Conservation (phyloP, 92 coral and sea anemone species). For the Paragorgia papillata region DNA sequence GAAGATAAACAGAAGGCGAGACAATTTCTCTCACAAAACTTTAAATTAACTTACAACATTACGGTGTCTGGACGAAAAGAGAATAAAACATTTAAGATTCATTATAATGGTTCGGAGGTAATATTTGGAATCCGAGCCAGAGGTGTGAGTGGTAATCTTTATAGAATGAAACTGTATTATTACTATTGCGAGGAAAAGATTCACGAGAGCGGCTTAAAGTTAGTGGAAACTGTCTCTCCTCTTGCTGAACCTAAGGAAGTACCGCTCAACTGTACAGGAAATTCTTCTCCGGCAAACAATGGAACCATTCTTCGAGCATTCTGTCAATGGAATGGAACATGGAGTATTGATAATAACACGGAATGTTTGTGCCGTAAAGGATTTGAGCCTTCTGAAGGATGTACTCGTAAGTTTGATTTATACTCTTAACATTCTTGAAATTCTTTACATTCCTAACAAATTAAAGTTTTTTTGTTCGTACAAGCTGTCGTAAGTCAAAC, state of each 20-base stretch:
- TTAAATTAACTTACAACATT: no score
- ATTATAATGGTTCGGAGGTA: not conserved
- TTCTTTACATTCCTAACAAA: no score
- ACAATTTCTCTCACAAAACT: no score
- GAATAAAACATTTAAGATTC: not conserved
- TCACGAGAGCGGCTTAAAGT: conserved; percentile 45
- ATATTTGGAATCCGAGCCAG: conserved; percentile 24
- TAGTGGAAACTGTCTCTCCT: conserved; percentile 67
- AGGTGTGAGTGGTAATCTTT: conserved; percentile 63
- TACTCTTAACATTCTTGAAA: no score
- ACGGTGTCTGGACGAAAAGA: not conserved
- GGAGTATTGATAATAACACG: conserved; percentile 55
- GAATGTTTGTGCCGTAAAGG: conserved; percentile 75
- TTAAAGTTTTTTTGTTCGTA: no score
- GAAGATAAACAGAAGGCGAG: no score
- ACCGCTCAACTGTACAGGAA: conserved; percentile 64
- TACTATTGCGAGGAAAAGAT: conserved; percentile 61
- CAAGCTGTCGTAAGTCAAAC: no score
- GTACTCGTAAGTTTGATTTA: conserved; percentile 23
- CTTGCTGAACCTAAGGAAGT: conserved; percentile 40
- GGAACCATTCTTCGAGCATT: conserved; percentile 39
- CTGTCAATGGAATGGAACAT: conserved; percentile 74
- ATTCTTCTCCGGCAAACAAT: conserved; percentile 21
- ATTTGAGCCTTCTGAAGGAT: conserved; percentile 43
- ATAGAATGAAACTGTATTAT: conserved; percentile 52